A percentile compares a stretch with the other conserved stretches of the same genome.
Evolutionary conservation across 2,113 vertebrate genomes (phyloP).

Genomic region (Phrynosoma platyrhinos): DNA sequence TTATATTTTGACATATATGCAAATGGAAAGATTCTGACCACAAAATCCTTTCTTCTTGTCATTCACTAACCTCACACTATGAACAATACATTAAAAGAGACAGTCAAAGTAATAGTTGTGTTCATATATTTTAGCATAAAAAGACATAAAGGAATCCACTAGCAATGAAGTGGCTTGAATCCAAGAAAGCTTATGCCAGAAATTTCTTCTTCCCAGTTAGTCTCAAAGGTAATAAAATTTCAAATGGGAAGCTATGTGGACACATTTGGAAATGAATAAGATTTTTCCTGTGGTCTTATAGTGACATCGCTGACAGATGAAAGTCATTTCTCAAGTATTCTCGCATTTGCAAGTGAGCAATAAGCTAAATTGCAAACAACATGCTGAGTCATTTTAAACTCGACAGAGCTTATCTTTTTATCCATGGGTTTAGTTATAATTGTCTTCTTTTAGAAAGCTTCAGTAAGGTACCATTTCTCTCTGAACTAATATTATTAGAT

Average conservation of each 20-base stretch:
- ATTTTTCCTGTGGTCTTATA: neutral
- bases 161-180: no score
- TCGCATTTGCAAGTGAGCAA: neutral
- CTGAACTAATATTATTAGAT: slow-evolving; percentile 9
- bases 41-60: no score
- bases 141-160: no score
- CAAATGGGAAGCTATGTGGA: neutral
- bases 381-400: slow-evolving; percentile 28
- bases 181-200: no score
- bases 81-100: no score
- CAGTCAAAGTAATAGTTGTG: no score
- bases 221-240: neutral
- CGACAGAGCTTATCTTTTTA: slow-evolving; percentile 40
- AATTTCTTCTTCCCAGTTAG: neutral
- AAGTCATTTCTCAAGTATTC: neutral
- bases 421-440: slow-evolving; percentile 22
- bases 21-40: no score
- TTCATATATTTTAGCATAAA: no score
- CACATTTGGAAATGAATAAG: neutral
- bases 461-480: neutral
- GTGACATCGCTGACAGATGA: neutral
- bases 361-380: slow-evolving; percentile 22
- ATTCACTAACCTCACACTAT: no score
- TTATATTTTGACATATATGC: no score
- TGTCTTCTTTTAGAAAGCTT: slow-evolving; percentile 19